phyloP scores from a whole-genome alignment of 2,888 invertebrate species.

The Volucella inanis region DNA sequence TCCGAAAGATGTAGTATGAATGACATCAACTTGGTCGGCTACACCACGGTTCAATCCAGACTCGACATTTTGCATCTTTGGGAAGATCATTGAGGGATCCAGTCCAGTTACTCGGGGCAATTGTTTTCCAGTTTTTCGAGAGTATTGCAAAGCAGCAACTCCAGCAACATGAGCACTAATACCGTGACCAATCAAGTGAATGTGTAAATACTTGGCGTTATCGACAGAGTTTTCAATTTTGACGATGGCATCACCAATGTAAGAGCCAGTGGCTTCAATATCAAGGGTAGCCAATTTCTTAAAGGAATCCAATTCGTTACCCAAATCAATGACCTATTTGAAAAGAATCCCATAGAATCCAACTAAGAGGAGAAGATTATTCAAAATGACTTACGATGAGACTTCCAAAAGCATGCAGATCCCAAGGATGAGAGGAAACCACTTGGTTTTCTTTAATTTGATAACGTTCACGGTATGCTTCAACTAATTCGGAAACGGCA shows the following conservation, averaged over 20 bases:
- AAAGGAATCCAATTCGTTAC: conserved; percentile 77
- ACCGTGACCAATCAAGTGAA: conserved; percentile 81
- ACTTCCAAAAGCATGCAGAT: conserved; percentile 76
- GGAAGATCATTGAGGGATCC: conserved; percentile 79
- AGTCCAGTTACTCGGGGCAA: conserved; percentile 81
- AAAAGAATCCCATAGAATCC: neutral
- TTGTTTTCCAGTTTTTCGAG: conserved; percentile 79
- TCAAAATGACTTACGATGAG: conserved; percentile 77
- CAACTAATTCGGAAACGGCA: conserved; percentile 77
- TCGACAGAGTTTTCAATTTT: conserved; percentile 77
- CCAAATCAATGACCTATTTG: conserved; percentile 78
- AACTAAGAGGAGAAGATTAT: neutral
- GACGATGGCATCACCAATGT: conserved; percentile 78
- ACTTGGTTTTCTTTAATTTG: conserved; percentile 77
- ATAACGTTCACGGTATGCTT: conserved; percentile 80
- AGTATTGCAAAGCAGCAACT: conserved; percentile 79
- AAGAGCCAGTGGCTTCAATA: conserved; percentile 77
- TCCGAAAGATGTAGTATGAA: conserved; percentile 80
- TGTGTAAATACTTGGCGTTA: conserved; percentile 61
- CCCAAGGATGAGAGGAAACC: conserved; percentile 77
- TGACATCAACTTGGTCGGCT: conserved; percentile 82
- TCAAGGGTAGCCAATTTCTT: conserved; percentile 77
- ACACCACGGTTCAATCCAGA: conserved; percentile 80
- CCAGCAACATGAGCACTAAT: conserved; percentile 81
- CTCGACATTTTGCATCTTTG: conserved; percentile 77